Evolutionary conservation across 2,113 vertebrate species (phyloP), one percentile per base, ranked within the genome.

Genomic region (Epinephelus cyanopodus): DNA sequence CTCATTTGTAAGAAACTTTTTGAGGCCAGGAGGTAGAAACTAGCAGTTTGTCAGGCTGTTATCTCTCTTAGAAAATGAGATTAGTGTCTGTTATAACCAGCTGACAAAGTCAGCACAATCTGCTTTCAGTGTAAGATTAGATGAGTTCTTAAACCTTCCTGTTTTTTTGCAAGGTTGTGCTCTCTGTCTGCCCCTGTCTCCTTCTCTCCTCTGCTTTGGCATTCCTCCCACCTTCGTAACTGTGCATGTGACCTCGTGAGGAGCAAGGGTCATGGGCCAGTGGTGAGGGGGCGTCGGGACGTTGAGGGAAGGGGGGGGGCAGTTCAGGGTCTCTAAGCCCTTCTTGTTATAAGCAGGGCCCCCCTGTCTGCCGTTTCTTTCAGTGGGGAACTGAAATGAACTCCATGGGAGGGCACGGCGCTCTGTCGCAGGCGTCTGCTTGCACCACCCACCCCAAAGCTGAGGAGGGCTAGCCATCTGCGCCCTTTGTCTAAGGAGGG

Each of bases 401-500:
- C 91, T 94, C 92, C 82, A 88, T 93, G 86, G 94, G 94, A 92
- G 93, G 92, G 80, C 83, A 89, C 39, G 73, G 88, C 37, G 79
- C 92, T 88, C 84, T n/a, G 79, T 89, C 72, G 83, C 90, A 89
- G 83, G 90, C 86, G 91, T 93, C 92, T 92, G 90, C 90, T 88
- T 29, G 74, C 88, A 81, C 87, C 78, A 85, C 90, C 89, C 87
- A 85, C 88, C 84, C 83, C 77, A 85, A 85, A 92, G 87, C 89
- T 88, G 87, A 89, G 90, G 82, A 89, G 87, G 89, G 81, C 81
- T 82, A 82, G 90, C 93, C 95, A 95, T 95, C 95, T 95, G 94
- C 87, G 88, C 78, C 92, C 88, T 94, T 95, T 95, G 94, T 95
- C 87, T 92, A 57, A 61, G 81, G 60, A 83, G 87, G 86, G 87